phyloP scores from a whole-genome alignment of 2,113 vertebrate species.

The Ictidomys tridecemlineatus region DNA sequence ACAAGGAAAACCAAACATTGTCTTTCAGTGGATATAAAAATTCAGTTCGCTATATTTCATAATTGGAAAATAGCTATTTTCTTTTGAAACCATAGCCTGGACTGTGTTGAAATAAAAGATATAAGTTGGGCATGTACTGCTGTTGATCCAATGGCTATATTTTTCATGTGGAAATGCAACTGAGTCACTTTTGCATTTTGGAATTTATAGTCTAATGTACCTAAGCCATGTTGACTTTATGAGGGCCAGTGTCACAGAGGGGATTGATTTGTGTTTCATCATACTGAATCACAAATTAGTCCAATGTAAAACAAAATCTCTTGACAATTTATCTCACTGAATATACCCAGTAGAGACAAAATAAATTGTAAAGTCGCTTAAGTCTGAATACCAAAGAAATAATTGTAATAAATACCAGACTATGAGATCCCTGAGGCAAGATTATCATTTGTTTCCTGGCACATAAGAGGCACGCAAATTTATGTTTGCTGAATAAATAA shows the following conservation, averaged over 20 bases:
- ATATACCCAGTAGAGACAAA: background rate
- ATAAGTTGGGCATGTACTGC: background rate
- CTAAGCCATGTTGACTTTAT: background rate
- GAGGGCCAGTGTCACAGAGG: background rate
- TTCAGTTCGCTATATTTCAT: background rate
- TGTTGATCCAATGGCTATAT: background rate
- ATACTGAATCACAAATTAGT: background rate
- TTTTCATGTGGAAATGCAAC: background rate
- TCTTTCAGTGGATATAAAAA: background rate
- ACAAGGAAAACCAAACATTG: background rate
- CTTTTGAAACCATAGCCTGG: background rate
- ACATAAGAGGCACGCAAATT: background rate
- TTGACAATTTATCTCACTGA: background rate
- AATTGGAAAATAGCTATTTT: background rate
- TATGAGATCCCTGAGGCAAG: background rate
- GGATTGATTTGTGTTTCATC: background rate
- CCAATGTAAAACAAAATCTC: background rate
- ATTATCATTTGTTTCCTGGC: background rate
- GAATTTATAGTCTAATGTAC: background rate
- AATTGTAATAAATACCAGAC: constrained; percentile 36
- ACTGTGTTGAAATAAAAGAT: background rate
- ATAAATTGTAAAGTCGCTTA: background rate
- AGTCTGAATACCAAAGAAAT: background rate
- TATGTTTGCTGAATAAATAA: constrained; percentile 25
- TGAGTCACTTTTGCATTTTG: background rate